Conservation (phyloP, 1,140 invertebrate genomes). For the Megathymus violae region DNA sequence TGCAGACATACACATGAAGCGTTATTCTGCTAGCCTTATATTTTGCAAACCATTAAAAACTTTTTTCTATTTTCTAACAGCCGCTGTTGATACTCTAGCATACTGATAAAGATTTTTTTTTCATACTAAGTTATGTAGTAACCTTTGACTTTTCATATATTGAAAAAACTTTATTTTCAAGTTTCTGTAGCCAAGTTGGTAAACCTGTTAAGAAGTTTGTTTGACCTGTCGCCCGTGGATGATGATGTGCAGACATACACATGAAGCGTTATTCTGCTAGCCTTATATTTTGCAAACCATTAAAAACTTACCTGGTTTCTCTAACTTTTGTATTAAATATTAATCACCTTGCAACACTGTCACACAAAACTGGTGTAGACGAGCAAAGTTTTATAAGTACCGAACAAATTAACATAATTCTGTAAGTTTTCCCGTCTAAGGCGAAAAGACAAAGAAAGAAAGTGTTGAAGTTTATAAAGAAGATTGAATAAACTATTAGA, state of each 20-base stretch:
- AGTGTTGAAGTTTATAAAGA: conserved; percentile 35
- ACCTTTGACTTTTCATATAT: too few relatives aligned
- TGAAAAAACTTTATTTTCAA: too few relatives aligned
- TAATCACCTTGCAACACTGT: conserved; percentile 21
- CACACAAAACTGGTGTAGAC: conserved; percentile 28
- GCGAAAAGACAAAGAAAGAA: conserved; percentile 29
- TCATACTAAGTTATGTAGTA: too few relatives aligned
- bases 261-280: background rate
- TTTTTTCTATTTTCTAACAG: too few relatives aligned
- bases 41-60: background rate
- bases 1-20: too few relatives aligned
- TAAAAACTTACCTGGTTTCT: background rate
- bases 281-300: background rate
- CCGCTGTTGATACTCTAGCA: too few relatives aligned
- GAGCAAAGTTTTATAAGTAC: conserved; percentile 35
- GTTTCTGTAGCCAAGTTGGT: too few relatives aligned
- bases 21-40: background rate
- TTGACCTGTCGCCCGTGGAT: too few relatives aligned
- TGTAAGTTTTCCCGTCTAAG: conserved; percentile 27
- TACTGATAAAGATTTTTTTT: too few relatives aligned
- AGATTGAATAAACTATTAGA: conserved; percentile 39
- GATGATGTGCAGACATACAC: too few relatives aligned
- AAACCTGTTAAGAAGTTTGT: too few relatives aligned
- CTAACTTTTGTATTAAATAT: conserved; percentile 16
- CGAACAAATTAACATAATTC: conserved; percentile 33